Conservation (phyloP, 2,113 vertebrate species). For the Porphyrio hochstetteri region DNA sequence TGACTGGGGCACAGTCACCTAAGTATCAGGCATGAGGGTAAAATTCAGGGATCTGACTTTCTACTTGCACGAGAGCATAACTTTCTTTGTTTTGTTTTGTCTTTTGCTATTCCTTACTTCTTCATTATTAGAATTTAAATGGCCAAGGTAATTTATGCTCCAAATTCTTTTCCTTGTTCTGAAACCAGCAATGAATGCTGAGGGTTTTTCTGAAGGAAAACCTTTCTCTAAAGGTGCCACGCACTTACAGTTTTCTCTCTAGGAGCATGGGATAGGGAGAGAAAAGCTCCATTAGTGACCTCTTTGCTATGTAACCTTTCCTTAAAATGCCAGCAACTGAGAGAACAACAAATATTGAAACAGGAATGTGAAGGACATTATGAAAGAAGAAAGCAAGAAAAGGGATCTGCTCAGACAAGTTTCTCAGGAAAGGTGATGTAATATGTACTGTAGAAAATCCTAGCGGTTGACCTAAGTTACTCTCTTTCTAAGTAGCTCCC, state of each 20-base stretch:
- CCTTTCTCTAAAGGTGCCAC: neutral
- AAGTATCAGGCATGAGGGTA: neutral
- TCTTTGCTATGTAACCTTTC: constrained; percentile 42
- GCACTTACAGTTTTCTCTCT: neutral
- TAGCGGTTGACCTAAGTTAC: constrained; percentile 7
- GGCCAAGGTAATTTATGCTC: neutral
- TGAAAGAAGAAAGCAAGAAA: constrained; percentile 37
- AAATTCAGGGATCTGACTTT: neutral
- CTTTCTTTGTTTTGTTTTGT: neutral
- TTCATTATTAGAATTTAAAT: neutral
- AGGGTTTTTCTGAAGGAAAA: neutral
- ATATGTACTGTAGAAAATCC: constrained; percentile 45
- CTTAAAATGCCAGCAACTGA: constrained; percentile 16
- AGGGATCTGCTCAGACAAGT: constrained; percentile 46
- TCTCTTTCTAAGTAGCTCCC: constrained; percentile 12
- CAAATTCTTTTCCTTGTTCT: neutral
- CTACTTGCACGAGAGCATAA: neutral
- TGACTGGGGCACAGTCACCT: neutral
- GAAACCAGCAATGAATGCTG: neutral
- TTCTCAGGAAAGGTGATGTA: constrained; percentile 51
- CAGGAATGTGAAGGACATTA: constrained; percentile 25
- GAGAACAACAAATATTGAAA: constrained; percentile 36
- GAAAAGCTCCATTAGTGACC: neutral
- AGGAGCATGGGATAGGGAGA: neutral
- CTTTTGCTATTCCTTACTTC: neutral